Percentiles rank a stretch among this genome's conserved stretches.
phyloP scores from a whole-genome alignment of 1,140 invertebrate genomes.

The Parasteatoda tepidariorum region DNA sequence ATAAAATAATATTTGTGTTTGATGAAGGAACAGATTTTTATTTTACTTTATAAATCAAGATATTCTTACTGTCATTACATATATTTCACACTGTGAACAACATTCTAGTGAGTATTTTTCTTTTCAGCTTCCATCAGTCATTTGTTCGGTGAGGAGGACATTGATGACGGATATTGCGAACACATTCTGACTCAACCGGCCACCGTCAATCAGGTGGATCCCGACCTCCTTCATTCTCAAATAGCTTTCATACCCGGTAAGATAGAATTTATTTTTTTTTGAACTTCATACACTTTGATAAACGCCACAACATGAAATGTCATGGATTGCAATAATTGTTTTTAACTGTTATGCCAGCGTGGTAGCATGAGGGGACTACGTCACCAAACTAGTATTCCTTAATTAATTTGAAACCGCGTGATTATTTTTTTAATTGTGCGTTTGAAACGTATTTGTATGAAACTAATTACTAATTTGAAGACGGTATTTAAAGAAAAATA shows the following conservation, averaged over 20 bases:
- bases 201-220: constrained; percentile 49
- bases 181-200: constrained; percentile 26
- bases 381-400: no score
- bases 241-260: constrained; percentile 59
- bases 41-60: not conserved
- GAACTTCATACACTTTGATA: not conserved
- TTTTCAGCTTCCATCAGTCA: not conserved
- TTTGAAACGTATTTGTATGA: no score
- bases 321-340: not conserved
- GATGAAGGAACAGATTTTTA: not conserved
- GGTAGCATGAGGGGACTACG: no score
- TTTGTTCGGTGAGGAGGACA: constrained; percentile 40
- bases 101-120: constrained; percentile 9
- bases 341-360: not conserved
- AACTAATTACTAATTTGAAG: no score
- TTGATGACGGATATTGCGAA: constrained; percentile 47
- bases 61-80: not conserved
- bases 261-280: no score
- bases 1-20: not conserved
- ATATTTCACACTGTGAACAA: not conserved
- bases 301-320: not conserved
- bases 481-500: no score
- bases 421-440: no score
- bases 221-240: constrained; percentile 48
- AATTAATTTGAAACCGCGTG: no score